These are phyloP conservation scores for Pyrocoelia pectoralis DNA, from an alignment of 2,888 invertebrate genomes.

Conservation along the genomic window DNA sequence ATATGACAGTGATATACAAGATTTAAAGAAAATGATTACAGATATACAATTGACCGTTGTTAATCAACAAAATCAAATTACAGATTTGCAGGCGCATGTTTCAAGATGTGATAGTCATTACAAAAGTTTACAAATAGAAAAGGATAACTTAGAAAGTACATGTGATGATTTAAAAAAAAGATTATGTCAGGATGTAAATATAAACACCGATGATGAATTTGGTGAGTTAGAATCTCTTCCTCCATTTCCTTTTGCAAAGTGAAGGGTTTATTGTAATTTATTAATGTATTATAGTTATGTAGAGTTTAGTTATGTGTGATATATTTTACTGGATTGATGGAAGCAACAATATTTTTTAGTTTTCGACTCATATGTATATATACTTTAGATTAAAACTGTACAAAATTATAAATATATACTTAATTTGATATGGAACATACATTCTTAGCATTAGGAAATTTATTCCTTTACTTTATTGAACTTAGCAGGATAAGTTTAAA, in stretches of 20 bases:
- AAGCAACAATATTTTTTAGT: no score
- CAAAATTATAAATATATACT: no score
- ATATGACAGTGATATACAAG: conserved; percentile 45
- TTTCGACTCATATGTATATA: no score
- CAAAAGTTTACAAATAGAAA: conserved; percentile 46
- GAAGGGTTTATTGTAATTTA: neutral
- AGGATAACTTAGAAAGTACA: conserved; percentile 44
- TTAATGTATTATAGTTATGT: no score
- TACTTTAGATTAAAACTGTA: no score
- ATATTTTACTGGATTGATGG: no score
- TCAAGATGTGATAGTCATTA: conserved; percentile 45
- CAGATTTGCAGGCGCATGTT: conserved; percentile 47
- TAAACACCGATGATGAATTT: conserved; percentile 26
- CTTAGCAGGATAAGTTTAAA: no score
- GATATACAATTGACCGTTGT: conserved; percentile 43
- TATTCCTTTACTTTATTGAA: no score
- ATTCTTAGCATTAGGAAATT: no score
- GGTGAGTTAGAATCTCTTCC: conserved; percentile 41
- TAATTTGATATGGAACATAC: no score
- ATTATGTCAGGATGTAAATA: conserved; percentile 29
- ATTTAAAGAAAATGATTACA: conserved; percentile 42
- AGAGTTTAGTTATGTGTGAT: no score
- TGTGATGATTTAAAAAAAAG: conserved; percentile 37
- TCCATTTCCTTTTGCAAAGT: conserved; percentile 38
- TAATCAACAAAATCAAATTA: conserved; percentile 50